Evolutionary conservation across 2,113 vertebrate genomes (phyloP).

Genomic region (Butorides virescens): DNA sequence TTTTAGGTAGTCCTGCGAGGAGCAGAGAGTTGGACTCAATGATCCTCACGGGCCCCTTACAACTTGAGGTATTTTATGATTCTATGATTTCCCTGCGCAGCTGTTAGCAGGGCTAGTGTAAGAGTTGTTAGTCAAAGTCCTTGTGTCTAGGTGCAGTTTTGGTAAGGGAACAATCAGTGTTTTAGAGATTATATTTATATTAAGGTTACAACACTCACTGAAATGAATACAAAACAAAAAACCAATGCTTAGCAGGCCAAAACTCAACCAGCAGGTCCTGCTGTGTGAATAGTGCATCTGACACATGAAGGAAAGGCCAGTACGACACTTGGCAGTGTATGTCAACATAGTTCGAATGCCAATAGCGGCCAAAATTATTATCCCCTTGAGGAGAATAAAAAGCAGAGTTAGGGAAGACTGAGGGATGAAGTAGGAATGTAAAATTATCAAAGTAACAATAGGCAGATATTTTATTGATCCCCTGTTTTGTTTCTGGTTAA

Average conservation of each 20-base stretch:
- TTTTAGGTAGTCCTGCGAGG: neutral
- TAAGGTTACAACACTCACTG: neutral
- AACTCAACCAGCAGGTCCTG: neutral
- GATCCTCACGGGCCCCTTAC: neutral
- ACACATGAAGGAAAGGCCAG: neutral
- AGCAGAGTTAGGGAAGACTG: neutral
- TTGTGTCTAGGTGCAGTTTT: neutral
- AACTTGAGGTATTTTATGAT: neutral
- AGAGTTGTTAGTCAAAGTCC: neutral
- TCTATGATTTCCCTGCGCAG: neutral
- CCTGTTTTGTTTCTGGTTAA: neutral
- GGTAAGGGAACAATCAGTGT: neutral
- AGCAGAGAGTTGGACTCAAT: fast-evolving
- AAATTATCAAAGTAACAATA: neutral
- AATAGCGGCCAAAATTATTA: neutral
- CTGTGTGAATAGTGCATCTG: neutral
- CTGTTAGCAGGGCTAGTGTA: neutral
- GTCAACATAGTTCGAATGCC: neutral
- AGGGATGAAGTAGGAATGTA: neutral
- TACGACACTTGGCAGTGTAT: neutral
- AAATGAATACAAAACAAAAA: neutral
- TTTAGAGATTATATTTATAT: neutral
- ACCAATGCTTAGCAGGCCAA: neutral
- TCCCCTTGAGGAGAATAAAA: neutral
- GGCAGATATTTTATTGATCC: neutral